phyloP scores from a whole-genome alignment of 2,113 vertebrate genomes.

The Charadrius vociferus region DNA sequence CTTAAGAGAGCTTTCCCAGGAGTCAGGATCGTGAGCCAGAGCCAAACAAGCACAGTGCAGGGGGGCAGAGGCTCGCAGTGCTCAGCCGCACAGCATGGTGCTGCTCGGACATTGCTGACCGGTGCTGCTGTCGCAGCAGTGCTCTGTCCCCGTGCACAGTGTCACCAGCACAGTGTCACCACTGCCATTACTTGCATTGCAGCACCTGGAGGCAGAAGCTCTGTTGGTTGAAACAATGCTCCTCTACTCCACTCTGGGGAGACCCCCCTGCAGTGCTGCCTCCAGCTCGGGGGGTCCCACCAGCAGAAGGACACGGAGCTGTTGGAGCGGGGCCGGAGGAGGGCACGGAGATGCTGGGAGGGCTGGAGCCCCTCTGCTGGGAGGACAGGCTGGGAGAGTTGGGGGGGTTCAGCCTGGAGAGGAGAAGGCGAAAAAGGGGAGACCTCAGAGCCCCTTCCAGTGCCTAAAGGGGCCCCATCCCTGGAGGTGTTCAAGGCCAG shows the following conservation, averaged over 20 bases:
- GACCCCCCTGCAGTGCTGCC: not conserved
- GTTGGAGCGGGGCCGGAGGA: not conserved
- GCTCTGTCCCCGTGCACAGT: accelerated
- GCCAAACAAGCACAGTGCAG: not conserved
- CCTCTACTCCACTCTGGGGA: not conserved
- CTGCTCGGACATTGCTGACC: accelerated
- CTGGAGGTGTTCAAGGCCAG: too few species aligned
- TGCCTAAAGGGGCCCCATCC: not conserved
- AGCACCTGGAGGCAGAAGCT: not conserved
- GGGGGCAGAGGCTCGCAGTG: not conserved
- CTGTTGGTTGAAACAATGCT: not conserved
- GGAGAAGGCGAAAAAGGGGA: too few species aligned
- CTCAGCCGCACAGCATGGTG: accelerated
- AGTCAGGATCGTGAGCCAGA: accelerated
- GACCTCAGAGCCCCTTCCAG: not conserved
- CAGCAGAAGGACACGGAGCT: not conserved
- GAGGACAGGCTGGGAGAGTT: not conserved
- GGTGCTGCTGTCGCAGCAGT: accelerated
- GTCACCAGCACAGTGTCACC: not conserved
- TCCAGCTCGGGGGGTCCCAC: not conserved
- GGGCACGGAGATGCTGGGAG: not conserved
- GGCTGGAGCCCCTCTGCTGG: not conserved
- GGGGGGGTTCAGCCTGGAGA: not conserved
- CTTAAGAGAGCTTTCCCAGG: not conserved
- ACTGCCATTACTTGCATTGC: not conserved